Base-by-base conservation (phyloP, 2,888 invertebrate species). In the Dichetophora obliterata region DNA sequence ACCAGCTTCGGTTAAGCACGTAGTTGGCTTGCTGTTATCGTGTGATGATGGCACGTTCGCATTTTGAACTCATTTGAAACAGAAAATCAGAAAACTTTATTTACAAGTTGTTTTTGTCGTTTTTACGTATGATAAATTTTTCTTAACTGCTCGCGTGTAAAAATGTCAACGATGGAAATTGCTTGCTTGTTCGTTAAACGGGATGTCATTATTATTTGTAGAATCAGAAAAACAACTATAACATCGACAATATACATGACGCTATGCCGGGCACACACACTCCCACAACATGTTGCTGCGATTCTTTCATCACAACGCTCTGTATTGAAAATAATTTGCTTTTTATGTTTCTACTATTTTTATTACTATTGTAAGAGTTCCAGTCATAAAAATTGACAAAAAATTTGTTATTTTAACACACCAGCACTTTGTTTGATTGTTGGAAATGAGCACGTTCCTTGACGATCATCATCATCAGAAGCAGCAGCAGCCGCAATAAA, bases 161-260 rank as follows among this genome's bases (percentile, higher is more conserved):
- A 43, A 43, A 43, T 43, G 22, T 22, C 57, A 59, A 24, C 57
- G 2, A 59, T 43, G 6, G 43, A 43, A n/a, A 43, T 43, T 43
- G 43, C 11, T 59, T 24, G 57, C 57, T 19, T 27, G 57, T 27
- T 22, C 57, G 57, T 27, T 59, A 59, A 59, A 59, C 57, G 57
- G 57, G 57, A 59, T 59, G 57, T 59, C 57, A 59, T 59, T 27
- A 59, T 59, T 59, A 59, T 59, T 43, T 43, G 43, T 43, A 43
- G 43, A 43, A 11, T 43, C 11, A 43, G 14, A 43, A 22, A 59
- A 59, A 19, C 57, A 59, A 59, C 57, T 24, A 43, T 14, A 43
- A 43, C 6, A 43, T 31, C 31, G 3, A 31, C 31, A 31, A 31
- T 31, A 43, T 43, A 43, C 43, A 14, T 14, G 43, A 43, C 14